Evolutionary conservation across 2,797 vertebrate genomes (phyloP).

Genomic region (Rhinatrema bivittatum): DNA sequence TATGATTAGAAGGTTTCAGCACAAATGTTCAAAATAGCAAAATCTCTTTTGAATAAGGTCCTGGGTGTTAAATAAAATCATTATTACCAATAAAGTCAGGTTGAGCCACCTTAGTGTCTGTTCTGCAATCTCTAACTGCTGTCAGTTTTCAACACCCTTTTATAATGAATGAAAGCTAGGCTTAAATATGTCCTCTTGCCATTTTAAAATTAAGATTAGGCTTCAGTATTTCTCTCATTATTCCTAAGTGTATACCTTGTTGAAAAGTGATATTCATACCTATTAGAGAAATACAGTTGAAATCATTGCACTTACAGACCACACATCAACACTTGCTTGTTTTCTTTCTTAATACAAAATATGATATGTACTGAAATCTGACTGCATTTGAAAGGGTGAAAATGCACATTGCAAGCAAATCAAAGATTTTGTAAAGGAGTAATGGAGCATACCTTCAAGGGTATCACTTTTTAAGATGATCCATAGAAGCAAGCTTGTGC

Average conservation of each 20-base stretch:
- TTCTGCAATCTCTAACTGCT: slow-evolving; percentile 32
- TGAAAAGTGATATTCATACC: slow-evolving; percentile 39
- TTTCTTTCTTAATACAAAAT: slow-evolving; percentile 51
- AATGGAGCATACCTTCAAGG: slow-evolving; percentile 27
- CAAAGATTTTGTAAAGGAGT: slow-evolving; percentile 33
- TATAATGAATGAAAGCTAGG: slow-evolving; percentile 34
- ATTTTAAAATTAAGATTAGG: slow-evolving; percentile 16
- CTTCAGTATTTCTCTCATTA: slow-evolving; percentile 30
- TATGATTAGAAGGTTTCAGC: too few relatives aligned
- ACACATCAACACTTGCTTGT: slow-evolving; percentile 49
- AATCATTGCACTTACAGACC: slow-evolving; percentile 36
- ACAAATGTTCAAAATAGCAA: too few relatives aligned
- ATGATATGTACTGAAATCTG: slow-evolving; percentile 29
- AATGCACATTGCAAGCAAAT: too few relatives aligned
- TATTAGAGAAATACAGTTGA: slow-evolving; percentile 39
- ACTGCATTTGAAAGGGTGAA: slow-evolving; percentile 32
- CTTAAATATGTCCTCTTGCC: slow-evolving; percentile 18
- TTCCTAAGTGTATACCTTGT: slow-evolving; percentile 18
- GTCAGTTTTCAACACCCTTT: slow-evolving; percentile 18
- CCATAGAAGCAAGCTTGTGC: slow-evolving; percentile 21
- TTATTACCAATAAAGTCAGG: slow-evolving; percentile 41
- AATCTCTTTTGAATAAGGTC: slow-evolving; percentile 26
- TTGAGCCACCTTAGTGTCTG: slow-evolving; percentile 26
- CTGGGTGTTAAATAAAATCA: slow-evolving; percentile 36
- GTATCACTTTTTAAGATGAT: slow-evolving; percentile 29